Conservation (phyloP, 2,113 vertebrate genomes). For the Erinaceus europaeus region DNA sequence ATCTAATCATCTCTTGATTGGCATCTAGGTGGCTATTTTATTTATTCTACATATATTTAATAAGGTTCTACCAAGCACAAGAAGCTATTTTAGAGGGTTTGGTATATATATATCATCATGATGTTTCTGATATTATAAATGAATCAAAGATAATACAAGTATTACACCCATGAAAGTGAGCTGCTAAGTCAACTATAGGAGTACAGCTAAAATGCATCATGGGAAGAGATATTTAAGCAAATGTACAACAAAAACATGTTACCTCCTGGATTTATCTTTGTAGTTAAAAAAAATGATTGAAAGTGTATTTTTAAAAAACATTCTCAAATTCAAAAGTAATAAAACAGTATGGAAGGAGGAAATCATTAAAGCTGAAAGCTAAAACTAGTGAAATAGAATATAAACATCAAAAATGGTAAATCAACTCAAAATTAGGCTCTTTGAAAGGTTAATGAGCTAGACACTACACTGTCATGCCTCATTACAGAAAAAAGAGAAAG, state of each 20-base stretch:
- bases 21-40: too few species aligned
- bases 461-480: background rate
- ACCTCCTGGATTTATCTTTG: background rate
- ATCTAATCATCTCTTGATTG: too few species aligned
- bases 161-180: background rate
- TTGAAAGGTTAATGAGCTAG: background rate
- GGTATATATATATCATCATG: background rate
- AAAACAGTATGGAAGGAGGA: background rate
- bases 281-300: background rate
- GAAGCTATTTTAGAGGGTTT: background rate
- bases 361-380: constrained; percentile 9
- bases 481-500: background rate
- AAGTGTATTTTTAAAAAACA: constrained; percentile 2
- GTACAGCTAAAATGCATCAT: background rate
- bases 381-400: background rate
- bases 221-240: background rate
- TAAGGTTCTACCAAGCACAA: background rate
- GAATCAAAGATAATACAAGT: background rate
- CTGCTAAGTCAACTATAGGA: background rate
- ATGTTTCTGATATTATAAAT: background rate
- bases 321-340: background rate
- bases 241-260: too few species aligned
- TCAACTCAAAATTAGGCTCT: background rate
- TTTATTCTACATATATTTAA: background rate
- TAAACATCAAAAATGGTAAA: background rate